Evolutionary conservation across 2,888 invertebrate genomes (phyloP), one percentile per base, ranked within the genome.

Genomic region (Sarcophaga carnaria): DNA sequence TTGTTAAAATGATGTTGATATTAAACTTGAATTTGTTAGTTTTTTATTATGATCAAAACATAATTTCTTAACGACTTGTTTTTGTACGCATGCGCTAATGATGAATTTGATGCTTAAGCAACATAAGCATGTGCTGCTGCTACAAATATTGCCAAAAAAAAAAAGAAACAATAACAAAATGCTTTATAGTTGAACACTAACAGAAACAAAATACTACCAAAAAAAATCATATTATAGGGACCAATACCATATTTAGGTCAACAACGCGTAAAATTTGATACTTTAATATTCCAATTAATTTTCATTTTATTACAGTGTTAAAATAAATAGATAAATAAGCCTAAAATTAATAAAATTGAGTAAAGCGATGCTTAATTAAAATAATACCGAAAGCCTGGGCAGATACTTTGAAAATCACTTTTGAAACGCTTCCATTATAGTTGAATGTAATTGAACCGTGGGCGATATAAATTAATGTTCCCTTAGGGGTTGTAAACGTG

Each of bases 1-100:
- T 47, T 69, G 69, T 47, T 69, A 22, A 54, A 70, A 70, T 70
- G 20, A 54, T 22, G 14, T 54, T 70, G 70, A 1, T 54, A 49
- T 70, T 70, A 70, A 70, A 70, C 66, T 67, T 67, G 66, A 67
- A 69, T 20, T 47, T 25, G 20, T 69, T 47, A 47, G 14, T 54
- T 54, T 37, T 67, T 69, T n/a, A 22, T 47, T 47, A 47, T 22
- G 47, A 67, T n/a, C 20, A 12, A 47, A 12, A 47, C 54, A 54
- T 54, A 54, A 54, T 54, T 69, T 69, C 47, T 69, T 69, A 69
- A 69, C 20, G 47, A 47, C 47, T 45, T 69, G 47, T 54, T 14
- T 54, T 54, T 17, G 17, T 14, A 54, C 54, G 54, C 54, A 54
- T 54, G 54, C 17, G 54, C 54, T 14, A 54, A 54, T 54, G 54